Conservation (phyloP, 2,113 vertebrate species). For the Xenopus laevis region DNA sequence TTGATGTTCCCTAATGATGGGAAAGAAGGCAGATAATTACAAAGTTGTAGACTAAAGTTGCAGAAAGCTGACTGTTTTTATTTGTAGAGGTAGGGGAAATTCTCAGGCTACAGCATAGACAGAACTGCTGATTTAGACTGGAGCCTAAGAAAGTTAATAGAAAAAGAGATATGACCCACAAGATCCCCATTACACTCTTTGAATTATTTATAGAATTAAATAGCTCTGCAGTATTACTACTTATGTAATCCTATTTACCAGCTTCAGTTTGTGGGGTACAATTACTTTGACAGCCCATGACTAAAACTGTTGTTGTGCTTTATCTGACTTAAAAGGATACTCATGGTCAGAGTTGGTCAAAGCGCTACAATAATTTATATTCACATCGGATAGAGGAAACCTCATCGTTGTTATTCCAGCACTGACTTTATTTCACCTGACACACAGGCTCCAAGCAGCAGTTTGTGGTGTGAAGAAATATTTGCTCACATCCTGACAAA, state of each 20-base stretch:
- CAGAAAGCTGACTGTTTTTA: slow-evolving; percentile 47
- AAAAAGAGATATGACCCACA: slow-evolving; percentile 35
- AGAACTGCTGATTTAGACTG: slow-evolving; percentile 39
- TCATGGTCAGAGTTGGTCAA: slow-evolving; percentile 12
- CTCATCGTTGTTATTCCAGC: slow-evolving; percentile 8
- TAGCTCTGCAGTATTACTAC: slow-evolving; percentile 34
- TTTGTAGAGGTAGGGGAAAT: slow-evolving; percentile 52
- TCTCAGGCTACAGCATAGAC: slow-evolving; percentile 15
- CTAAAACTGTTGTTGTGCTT: slow-evolving; percentile 37
- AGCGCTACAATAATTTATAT: slow-evolving; percentile 30
- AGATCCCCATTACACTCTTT: slow-evolving; percentile 41
- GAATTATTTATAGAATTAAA: slow-evolving; percentile 45
- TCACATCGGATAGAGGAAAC: neutral
- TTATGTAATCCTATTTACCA: slow-evolving; percentile 42
- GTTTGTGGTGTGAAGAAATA: slow-evolving; percentile 10
- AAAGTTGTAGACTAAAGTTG: slow-evolving; percentile 49
- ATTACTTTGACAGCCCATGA: slow-evolving; percentile 44
- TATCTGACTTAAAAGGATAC: slow-evolving; percentile 21
- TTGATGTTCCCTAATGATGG: slow-evolving; percentile 51
- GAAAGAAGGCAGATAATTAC: slow-evolving; percentile 54
- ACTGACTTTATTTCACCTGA: slow-evolving; percentile 15
- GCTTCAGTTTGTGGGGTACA: slow-evolving; percentile 41
- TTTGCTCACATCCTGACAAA: slow-evolving; percentile 6
- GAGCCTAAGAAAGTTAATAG: slow-evolving; percentile 41
- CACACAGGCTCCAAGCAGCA: neutral